A percentile compares a stretch with the other conserved stretches of the same genome.
phyloP scores from a whole-genome alignment of 2,113 vertebrate species.

The Mormoops blainvillei region DNA sequence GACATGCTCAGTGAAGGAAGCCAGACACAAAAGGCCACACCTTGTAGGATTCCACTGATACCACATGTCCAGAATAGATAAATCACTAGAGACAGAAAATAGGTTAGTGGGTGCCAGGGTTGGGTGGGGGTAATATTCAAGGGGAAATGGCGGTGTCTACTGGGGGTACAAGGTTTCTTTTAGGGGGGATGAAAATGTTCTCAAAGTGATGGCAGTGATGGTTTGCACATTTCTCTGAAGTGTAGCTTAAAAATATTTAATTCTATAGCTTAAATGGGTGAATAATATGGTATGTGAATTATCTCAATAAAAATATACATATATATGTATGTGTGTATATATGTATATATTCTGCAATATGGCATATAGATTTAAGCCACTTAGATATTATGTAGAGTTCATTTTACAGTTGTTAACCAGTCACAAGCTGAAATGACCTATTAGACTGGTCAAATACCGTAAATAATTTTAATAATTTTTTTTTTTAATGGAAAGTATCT shows the following conservation, averaged over 20 bases:
- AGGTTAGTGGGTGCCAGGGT: neutral
- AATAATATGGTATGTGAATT: neutral
- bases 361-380: neutral
- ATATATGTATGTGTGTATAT: rapidly evolving
- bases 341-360: neutral
- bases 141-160: neutral
- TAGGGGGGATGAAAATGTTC: neutral
- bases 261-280: neutral
- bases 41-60: rapidly evolving
- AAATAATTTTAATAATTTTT: neutral
- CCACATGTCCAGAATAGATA: neutral
- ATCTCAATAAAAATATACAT: neutral
- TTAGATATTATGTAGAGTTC: neutral
- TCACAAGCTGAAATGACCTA: neutral
- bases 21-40: neutral
- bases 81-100: neutral
- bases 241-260: neutral
- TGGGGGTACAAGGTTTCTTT: neutral
- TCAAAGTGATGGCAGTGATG: no score
- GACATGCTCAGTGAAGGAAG: neutral
- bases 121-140: rapidly evolving
- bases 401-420: neutral
- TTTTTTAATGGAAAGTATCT: neutral
- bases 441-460: neutral
- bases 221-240: rapidly evolving